Base-by-base conservation (phyloP, 2,888 invertebrate genomes). In the Bedellia somnulentella region DNA sequence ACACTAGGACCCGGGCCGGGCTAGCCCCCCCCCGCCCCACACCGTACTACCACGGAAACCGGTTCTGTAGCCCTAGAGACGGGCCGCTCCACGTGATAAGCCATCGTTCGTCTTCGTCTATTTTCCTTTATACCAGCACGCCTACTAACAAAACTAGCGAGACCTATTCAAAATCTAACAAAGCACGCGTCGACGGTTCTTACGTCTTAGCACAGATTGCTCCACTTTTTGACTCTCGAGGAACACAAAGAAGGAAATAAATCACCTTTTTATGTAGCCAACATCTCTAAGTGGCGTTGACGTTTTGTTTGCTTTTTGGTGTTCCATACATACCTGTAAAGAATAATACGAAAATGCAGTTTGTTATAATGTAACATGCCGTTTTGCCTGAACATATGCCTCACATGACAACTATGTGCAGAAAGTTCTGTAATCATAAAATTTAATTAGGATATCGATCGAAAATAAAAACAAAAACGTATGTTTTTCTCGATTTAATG, bases 31-130 rank as follows among this genome's bases (percentile, higher is more conserved):
- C 52, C 53, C 57, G 59, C 60, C 58, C 63, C 60, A 57, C 55
- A 57, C 46, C 47, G 53, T n/a, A 53, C 52, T 61, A 62, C 62
- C 56, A 56, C 41, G 45, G 37, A 68, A 71, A 68, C 70, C 67
- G 70, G 68, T 57, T 40, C 34, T 29, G 29, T 16, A 24, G 15
- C 33, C 32, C 27, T 33, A 32, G 37, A 34, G 45, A 38, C 32
- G 18, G 23, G 29, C 35, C 37, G 43, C 40, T 42, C 57, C 63
- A 61, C 63, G 66, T 67, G 58, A 58, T 58, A 60, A n/a, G n/a
- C 43, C 47, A 57, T 57, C 57, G 56, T 66, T 54, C 30, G 27
- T 31, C 34, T 34, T 30, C 67, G 56, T 68, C 68, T 64, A 62
- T 64, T 62, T 63, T 58, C 53, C 51, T 49, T 49, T 43, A 42